Base-by-base conservation (phyloP, 1,140 invertebrate genomes). In the Ridgeia piscesae region DNA sequence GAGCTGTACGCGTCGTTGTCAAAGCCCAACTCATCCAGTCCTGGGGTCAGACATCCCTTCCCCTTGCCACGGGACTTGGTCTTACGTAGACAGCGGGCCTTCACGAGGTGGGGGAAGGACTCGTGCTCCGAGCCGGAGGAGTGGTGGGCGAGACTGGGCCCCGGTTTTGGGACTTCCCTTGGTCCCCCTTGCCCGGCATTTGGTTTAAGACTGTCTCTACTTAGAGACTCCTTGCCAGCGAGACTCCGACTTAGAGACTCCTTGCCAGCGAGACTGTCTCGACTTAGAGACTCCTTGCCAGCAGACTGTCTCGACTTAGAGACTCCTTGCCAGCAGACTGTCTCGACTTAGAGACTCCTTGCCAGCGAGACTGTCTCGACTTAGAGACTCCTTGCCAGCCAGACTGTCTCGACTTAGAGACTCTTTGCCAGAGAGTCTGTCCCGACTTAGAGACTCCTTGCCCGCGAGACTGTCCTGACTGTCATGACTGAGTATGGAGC, bases 31-130 rank as follows among this genome's bases (percentile, higher is more conserved):
- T 90, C 34, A 90, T 90, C 94, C 48, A 94, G 89, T 91, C 93
- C 94, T 11, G 94, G 94, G 33, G 93, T 92, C 58, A 77, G 17
- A 4, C 58, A 77, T 35, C 95, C 95, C 93, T 95, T 95, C 2
- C 95, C 95, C 93, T 95, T 95, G 0, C 95, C 95, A 8, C 95
- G 93, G 42, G 95, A 95, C 93, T 95, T 95, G 8, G 95, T 95
- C 91, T 95, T 95, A 14, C 95, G 91, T 88, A 95, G 93, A 92
- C 94, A 77, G 58, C 58, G 58, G 2, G 58, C 58, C 35, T 33
- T 58, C 34, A n/a, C 1, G 35, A 11, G 35, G 33, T 35, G 89
- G 34, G 11, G 34, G 34, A 33, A 92, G n/a, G 77, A 58, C 34
- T 50, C 77, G 35, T 88, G 34, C 11, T 35, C 89, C 17, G 58